These are phyloP conservation scores for Oegoconia quadripuncta DNA, from an alignment of 2,888 invertebrate genomes.

Conservation along the genomic window DNA sequence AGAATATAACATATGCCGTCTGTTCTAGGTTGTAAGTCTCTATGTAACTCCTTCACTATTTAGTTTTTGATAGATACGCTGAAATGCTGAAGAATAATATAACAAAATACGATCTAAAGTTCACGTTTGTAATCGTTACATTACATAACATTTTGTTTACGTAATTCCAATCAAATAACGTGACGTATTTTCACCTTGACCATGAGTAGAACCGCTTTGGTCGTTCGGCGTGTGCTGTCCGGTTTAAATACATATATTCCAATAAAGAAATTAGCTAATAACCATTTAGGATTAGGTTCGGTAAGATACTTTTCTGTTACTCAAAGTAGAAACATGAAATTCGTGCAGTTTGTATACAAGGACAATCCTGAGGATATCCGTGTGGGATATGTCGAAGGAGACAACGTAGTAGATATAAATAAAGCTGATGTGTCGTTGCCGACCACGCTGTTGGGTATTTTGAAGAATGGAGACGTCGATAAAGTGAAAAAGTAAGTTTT, in stretches of 20 bases:
- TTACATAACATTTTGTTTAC: conserved; percentile 23
- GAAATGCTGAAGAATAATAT: no score
- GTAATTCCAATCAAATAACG: conserved; percentile 28
- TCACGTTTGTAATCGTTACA: conserved; percentile 25
- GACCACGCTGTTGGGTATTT: conserved; percentile 61
- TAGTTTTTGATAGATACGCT: no score
- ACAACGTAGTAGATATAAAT: conserved; percentile 83
- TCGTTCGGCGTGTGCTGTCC: conserved; percentile 35
- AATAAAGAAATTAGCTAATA: conserved; percentile 27
- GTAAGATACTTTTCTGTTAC: conserved; percentile 42
- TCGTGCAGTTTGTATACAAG: conserved; percentile 83
- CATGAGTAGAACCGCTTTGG: conserved; percentile 37
- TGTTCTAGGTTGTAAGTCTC: no score
- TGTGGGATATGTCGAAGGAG: conserved; percentile 83
- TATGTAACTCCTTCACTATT: no score
- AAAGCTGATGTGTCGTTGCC: conserved; percentile 70
- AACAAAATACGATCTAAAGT: conserved; percentile 8
- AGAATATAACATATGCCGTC: no score
- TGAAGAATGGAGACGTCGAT: conserved; percentile 50
- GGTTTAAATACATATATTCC: conserved; percentile 36
- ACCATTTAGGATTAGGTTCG: conserved; percentile 11
- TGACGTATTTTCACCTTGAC: conserved; percentile 33
- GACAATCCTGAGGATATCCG: conserved; percentile 78
- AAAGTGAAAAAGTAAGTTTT: conserved; percentile 57
- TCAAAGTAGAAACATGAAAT: conserved; percentile 77